These are phyloP conservation scores for Sternarchorhynchus goeldii DNA, from an alignment of 2,797 vertebrate genomes.

Conservation along the genomic window DNA sequence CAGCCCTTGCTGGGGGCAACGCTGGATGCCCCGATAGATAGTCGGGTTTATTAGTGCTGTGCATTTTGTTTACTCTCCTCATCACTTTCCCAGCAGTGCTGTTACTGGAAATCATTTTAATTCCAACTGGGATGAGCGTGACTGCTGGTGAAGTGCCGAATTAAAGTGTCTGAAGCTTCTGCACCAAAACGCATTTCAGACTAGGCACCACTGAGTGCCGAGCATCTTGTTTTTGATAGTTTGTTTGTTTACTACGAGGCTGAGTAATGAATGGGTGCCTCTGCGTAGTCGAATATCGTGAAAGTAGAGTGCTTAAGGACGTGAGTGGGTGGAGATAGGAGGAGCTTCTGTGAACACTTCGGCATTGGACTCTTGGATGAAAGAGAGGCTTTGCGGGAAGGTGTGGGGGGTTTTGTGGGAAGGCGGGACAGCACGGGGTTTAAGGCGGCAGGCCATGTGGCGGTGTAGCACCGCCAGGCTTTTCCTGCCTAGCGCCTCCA, in stretches of 20 bases:
- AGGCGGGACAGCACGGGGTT: too few relatives aligned
- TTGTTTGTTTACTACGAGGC: constrained; percentile 24
- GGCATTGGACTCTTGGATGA: background rate
- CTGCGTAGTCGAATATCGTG: background rate
- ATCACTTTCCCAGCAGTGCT: constrained; percentile 5
- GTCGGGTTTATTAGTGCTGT: constrained; percentile 15
- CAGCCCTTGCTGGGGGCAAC: background rate
- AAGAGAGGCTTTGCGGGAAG: too few relatives aligned
- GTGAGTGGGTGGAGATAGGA: background rate
- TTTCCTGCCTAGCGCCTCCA: background rate
- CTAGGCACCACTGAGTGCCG: background rate
- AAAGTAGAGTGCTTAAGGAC: background rate
- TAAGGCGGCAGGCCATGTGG: background rate
- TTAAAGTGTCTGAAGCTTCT: constrained; percentile 18
- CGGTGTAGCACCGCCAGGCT: background rate
- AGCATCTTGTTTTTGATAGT: constrained; percentile 15
- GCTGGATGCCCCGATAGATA: background rate
- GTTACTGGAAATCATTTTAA: constrained; percentile 32
- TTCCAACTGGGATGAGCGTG: constrained; percentile 8
- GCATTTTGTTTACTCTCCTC: constrained; percentile 16
- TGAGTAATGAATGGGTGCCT: constrained; percentile 12
- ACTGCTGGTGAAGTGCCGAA: constrained; percentile 31
- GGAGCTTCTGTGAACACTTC: background rate
- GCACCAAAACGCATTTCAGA: constrained; percentile 16
- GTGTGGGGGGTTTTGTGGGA: too few relatives aligned